Evolutionary conservation across 1,140 invertebrate genomes (phyloP).

Genomic region (Zeugodacus cucurbitae): DNA sequence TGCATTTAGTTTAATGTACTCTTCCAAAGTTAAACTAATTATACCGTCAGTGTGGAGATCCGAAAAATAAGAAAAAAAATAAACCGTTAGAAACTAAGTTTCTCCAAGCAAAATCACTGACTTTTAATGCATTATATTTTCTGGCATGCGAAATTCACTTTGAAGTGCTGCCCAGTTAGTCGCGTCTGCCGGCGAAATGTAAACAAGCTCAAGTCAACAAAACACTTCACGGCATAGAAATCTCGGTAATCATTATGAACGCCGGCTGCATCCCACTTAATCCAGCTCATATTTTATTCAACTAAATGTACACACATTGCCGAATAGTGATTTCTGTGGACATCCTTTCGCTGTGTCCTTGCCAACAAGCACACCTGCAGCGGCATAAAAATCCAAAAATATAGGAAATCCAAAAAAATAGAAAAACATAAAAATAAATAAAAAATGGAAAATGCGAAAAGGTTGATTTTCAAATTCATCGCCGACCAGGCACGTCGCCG

Average conservation of each 20-base stretch:
- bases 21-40: not conserved
- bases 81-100: not conserved
- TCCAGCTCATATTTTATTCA: constrained; percentile 23
- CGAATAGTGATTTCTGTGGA: not conserved
- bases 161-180: constrained; percentile 5
- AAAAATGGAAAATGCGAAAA: not conserved
- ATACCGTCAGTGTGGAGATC: no score
- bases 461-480: not conserved
- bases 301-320: not conserved
- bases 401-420: not conserved
- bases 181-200: not conserved
- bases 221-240: constrained; percentile 10
- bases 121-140: not conserved
- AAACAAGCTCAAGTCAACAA: constrained; percentile 24
- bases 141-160: not conserved
- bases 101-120: not conserved
- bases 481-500: not conserved
- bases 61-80: not conserved
- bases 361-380: not conserved
- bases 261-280: not conserved
- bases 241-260: constrained; percentile 20
- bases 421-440: not conserved
- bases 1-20: not conserved
- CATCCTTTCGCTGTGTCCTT: not conserved
- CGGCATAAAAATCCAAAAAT: not conserved